phyloP scores from a whole-genome alignment of 2,797 vertebrate genomes.

The Macrochelys suwanniensis region DNA sequence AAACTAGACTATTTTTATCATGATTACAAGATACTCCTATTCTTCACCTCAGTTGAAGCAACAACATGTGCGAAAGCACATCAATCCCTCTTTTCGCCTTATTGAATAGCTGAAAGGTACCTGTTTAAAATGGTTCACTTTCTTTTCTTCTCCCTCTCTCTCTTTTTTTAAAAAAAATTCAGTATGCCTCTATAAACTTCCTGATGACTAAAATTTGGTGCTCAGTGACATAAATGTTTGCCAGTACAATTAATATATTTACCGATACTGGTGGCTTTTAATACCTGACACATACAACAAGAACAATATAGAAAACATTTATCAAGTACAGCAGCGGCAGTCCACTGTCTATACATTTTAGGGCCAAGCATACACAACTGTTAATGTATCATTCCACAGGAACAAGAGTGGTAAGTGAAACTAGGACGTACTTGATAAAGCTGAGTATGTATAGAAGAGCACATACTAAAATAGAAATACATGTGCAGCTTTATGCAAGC shows the following conservation, averaged over 20 bases:
- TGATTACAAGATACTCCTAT: not conserved
- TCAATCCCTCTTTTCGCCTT: not conserved
- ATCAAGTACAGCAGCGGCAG: not conserved
- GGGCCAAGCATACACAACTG: not conserved
- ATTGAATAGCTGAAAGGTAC: not conserved
- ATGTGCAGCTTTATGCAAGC: not conserved
- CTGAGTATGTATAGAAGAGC: not conserved
- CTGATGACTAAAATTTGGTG: not conserved
- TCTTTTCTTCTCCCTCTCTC: not conserved
- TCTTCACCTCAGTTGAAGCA: not conserved
- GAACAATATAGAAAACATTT: not conserved
- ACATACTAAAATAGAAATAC: not conserved
- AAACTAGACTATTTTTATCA: not conserved
- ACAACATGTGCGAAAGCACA: not conserved
- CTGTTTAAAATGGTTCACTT: fast-evolving
- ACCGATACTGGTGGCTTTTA: not conserved
- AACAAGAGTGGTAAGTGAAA: not conserved
- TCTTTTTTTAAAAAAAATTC: not conserved
- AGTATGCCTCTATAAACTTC: not conserved
- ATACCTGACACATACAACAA: not conserved
- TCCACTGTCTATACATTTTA: not conserved
- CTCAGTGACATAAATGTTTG: not conserved
- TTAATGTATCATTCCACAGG: not conserved
- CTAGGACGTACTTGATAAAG: not conserved
- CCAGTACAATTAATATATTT: not conserved